Evolutionary conservation across 2,113 vertebrate genomes (phyloP).

Genomic region (Takifugu bimaculatus): DNA sequence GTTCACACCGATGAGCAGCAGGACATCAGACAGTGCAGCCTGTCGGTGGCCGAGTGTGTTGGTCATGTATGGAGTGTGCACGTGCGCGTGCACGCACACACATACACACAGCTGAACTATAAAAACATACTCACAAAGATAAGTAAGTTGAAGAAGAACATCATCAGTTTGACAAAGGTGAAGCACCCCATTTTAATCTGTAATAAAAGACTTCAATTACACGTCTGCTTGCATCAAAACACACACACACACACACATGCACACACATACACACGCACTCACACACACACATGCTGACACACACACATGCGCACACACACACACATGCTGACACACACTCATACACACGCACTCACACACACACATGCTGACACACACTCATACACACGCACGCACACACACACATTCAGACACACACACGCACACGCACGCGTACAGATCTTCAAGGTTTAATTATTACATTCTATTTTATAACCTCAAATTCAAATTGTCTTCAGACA

Average conservation of each 20-base stretch:
- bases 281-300: neutral
- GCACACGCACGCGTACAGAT: too few species aligned
- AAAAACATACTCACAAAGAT: neutral
- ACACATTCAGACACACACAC: neutral
- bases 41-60: too few species aligned
- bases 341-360: neutral
- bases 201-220: neutral
- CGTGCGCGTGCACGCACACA: neutral
- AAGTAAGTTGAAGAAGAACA: neutral
- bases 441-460: too few species aligned
- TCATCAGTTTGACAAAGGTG: neutral
- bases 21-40: too few species aligned
- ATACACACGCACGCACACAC: neutral
- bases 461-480: too few species aligned
- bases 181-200: conserved; percentile 1
- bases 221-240: neutral
- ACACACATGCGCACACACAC: neutral
- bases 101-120: neutral
- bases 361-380: neutral
- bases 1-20: too few species aligned
- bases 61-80: too few species aligned
- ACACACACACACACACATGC: neutral
- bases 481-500: too few species aligned
- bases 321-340: neutral
- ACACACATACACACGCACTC: neutral